Percentiles rank a stretch among this genome's conserved stretches.
phyloP scores from a whole-genome alignment of 2,888 invertebrate species.

The Lagria hirta region DNA sequence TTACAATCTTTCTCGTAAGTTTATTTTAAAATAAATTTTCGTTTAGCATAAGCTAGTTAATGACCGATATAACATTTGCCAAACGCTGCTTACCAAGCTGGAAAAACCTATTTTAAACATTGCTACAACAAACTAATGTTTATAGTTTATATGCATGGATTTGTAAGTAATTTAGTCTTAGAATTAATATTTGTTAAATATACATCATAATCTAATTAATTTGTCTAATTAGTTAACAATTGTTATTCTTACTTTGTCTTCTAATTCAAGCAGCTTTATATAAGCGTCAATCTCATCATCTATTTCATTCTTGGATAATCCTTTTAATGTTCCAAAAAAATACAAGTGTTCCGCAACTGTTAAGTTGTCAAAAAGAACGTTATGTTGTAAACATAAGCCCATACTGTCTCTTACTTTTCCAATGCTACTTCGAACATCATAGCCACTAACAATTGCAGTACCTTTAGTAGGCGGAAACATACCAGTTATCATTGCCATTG shows the following conservation, averaged over 20 bases:
- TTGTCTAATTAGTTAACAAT: too few species aligned
- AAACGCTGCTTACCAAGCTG: too few species aligned
- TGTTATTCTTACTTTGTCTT: conserved; percentile 25
- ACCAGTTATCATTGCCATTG: conserved; percentile 79
- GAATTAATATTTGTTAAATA: too few species aligned
- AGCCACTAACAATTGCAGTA: conserved; percentile 66
- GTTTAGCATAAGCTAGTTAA: too few species aligned
- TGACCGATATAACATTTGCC: too few species aligned
- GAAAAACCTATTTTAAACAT: too few species aligned
- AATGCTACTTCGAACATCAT: conserved; percentile 63
- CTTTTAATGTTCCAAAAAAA: conserved; percentile 72
- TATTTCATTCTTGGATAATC: conserved; percentile 37
- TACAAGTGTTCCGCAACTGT: conserved; percentile 75
- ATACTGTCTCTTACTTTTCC: conserved; percentile 63
- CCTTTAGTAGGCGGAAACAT: conserved; percentile 64
- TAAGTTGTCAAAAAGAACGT: conserved; percentile 72
- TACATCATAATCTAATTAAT: too few species aligned
- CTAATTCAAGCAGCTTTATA: conserved; percentile 19
- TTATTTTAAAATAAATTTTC: too few species aligned
- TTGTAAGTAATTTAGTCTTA: too few species aligned
- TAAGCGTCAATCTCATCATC: conserved; percentile 22
- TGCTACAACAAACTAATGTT: too few species aligned
- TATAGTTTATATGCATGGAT: too few species aligned
- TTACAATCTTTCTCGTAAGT: too few species aligned
- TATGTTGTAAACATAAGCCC: conserved; percentile 78